Base-by-base conservation (phyloP, 2,797 vertebrate genomes). In the Tolypeutes matacus region DNA sequence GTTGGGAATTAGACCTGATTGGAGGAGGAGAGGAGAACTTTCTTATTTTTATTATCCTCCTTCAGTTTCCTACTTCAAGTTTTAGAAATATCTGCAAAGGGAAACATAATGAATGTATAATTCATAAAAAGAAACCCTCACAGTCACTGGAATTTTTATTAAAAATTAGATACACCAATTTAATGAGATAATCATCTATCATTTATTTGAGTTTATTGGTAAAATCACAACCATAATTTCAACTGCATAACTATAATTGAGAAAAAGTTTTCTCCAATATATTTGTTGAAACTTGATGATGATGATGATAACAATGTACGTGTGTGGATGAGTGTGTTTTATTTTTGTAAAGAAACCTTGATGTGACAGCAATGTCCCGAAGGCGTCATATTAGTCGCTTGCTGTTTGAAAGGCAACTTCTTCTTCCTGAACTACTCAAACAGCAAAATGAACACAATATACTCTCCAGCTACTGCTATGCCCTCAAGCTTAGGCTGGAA, bases 391-490 rank as follows among this genome's bases (percentile, higher is more conserved):
- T 95, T 95, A 97, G 97, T 97, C 89, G 60, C 91, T 97, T 93
- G 93, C 95, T 7, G 72, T 98, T 97, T 98, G 97, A 98, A 98
- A 98, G 97, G 97, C 96, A 97, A 96, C 93, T 97, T 96, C 98
- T 96, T 97, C 97, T 97, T 97, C 96, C 97, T 60, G 97, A 98
- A 94, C 95, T 96, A 98, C 95, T 98, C 97, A 97, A 97, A 98
- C 92, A 97, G 98, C 97, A 97, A 98, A 98, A 98, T 96, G 97
- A 98, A 97, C 97, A 98, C 97, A 97, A 98, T 97, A 98, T 96
- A 97, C 96, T 98, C 97, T 97, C 95, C 96, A 97, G 97, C 95
- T 97, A 97, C 96, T 97, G 96, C 96, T 97, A 92, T 98, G 98
- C 98, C 98, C 98, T 97, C 94, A 96, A 98, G 98, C 98, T 97